phyloP scores from a whole-genome alignment of 2,888 invertebrate genomes.

The Hypsopygia costalis region DNA sequence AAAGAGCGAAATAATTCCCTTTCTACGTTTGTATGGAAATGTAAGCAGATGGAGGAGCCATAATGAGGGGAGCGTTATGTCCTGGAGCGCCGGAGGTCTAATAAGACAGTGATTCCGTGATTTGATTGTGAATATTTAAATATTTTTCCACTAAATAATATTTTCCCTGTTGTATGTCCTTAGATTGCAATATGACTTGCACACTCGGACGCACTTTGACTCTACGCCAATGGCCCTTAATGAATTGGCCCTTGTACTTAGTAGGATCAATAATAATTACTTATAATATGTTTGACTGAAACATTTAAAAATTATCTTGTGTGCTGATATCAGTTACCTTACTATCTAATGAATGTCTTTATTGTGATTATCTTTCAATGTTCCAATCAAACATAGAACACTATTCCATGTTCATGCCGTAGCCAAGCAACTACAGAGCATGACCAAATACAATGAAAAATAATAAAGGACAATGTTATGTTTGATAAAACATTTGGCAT shows the following conservation, averaged over 20 bases:
- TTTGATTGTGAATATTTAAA: too few relatives aligned
- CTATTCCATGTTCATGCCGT: neutral
- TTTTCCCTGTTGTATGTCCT: too few relatives aligned
- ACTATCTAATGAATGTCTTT: neutral
- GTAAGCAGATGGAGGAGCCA: too few relatives aligned
- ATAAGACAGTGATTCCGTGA: too few relatives aligned
- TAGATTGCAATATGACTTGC: too few relatives aligned
- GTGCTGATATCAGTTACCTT: neutral
- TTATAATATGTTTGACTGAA: constrained; percentile 1
- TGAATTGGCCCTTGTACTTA: neutral
- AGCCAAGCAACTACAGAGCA: neutral
- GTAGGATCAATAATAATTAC: neutral
- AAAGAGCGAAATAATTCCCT: too few relatives aligned
- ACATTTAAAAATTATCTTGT: neutral
- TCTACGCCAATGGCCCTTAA: too few relatives aligned
- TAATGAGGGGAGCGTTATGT: too few relatives aligned
- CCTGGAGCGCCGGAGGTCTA: too few relatives aligned
- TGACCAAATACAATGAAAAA: neutral
- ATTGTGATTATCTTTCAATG: neutral
- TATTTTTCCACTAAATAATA: too few relatives aligned
- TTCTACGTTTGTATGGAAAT: too few relatives aligned
- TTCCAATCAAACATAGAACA: neutral
- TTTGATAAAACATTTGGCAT: neutral
- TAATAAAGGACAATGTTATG: neutral
- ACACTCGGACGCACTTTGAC: too few relatives aligned